phyloP scores from a whole-genome alignment of 1,140 invertebrate species.

The Zaprionus africanus region DNA sequence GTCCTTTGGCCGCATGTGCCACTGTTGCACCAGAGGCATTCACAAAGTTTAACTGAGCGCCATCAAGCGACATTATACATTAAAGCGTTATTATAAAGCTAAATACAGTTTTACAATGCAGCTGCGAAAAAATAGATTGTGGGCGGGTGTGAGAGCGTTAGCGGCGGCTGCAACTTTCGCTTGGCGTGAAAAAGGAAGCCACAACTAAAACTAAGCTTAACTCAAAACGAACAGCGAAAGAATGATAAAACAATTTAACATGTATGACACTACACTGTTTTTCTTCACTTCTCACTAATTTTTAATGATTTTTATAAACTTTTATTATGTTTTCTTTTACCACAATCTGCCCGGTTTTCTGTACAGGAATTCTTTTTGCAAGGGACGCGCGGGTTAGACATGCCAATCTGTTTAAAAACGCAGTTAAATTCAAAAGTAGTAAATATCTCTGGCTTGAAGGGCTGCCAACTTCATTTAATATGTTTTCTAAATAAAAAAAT shows the following conservation, averaged over 20 bases:
- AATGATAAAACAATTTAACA: neutral
- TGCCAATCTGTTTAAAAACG: constrained; percentile 52
- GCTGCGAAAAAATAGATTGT: constrained; percentile 41
- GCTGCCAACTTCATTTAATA: constrained; percentile 28
- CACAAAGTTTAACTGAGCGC: constrained; percentile 67
- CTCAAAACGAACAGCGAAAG: neutral
- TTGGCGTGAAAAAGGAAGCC: constrained; percentile 40
- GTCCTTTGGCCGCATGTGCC: constrained; percentile 62
- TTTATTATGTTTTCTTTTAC: constrained; percentile 30
- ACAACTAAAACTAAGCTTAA: constrained; percentile 21
- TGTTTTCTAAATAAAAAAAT: neutral
- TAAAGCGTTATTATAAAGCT: constrained; percentile 5
- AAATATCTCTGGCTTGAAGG: neutral
- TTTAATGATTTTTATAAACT: constrained; percentile 1
- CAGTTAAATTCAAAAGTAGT: constrained; percentile 61
- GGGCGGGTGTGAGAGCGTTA: constrained; percentile 39
- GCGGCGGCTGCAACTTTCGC: constrained; percentile 51
- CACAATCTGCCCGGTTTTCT: constrained; percentile 53
- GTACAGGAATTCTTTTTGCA: constrained; percentile 78
- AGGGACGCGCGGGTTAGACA: constrained; percentile 64
- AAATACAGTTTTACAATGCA: constrained; percentile 38
- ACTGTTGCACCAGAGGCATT: constrained; percentile 50
- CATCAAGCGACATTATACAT: constrained; percentile 70
- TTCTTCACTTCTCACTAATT: constrained; percentile 5
- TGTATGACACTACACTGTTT: neutral